Evolutionary conservation across 2,113 vertebrate species (phyloP).

Genomic region (Syngnathoides biaculeatus): DNA sequence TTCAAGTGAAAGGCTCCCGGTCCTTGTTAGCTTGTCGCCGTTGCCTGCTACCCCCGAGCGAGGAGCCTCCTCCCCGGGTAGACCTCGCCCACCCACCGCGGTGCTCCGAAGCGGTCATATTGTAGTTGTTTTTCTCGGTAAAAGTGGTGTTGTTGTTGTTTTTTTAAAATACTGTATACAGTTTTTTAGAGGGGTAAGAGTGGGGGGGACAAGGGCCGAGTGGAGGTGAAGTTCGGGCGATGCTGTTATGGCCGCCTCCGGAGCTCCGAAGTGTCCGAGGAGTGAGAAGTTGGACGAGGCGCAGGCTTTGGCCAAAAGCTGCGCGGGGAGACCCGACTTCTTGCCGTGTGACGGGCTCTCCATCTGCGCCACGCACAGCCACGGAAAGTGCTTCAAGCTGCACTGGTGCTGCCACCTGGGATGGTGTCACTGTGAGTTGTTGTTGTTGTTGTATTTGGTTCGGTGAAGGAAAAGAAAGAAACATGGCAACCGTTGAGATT

Average conservation of each 20-base stretch:
- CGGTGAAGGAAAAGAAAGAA: too few relatives aligned
- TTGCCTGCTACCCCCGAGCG: background rate
- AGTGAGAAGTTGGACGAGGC: conserved; percentile 91
- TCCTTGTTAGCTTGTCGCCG: background rate
- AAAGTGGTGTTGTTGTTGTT: background rate
- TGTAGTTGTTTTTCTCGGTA: conserved; percentile 28
- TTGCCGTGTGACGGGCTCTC: conserved; percentile 95
- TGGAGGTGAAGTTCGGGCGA: conserved; percentile 34
- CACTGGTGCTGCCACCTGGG: conserved; percentile 99
- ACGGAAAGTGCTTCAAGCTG: conserved; percentile 98
- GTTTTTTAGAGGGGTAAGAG: too few relatives aligned
- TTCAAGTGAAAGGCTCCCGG: background rate
- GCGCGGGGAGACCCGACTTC: conserved; percentile 96
- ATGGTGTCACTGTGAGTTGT: conserved; percentile 98
- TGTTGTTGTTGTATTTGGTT: background rate
- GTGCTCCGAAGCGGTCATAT: conserved; percentile 25
- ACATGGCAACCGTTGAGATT: background rate
- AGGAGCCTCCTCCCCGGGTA: conserved; percentile 13
- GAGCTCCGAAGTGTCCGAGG: conserved; percentile 77
- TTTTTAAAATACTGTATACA: too few relatives aligned
- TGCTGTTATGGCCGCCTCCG: conserved; percentile 76
- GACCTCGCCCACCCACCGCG: conserved; percentile 26
- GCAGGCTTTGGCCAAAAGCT: conserved; percentile 93
- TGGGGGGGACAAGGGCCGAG: background rate
- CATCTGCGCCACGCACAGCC: conserved; percentile 96